Percentiles rank a stretch among this genome's conserved stretches.
Evolutionary conservation across 2,797 vertebrate genomes (phyloP).

Genomic region (Acanthurus leucopareius): DNA sequence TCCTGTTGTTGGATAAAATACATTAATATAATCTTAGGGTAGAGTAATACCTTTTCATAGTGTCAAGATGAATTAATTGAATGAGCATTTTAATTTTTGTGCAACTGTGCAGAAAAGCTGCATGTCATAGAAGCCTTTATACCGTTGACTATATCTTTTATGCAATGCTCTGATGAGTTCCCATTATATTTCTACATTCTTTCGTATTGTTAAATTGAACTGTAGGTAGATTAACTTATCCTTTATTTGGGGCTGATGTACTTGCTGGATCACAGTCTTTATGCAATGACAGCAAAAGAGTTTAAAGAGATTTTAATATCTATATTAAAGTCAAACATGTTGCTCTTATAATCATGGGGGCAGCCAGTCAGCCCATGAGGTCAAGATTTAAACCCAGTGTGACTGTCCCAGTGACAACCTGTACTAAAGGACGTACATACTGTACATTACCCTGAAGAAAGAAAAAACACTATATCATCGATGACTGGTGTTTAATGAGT

Average conservation of each 20-base stretch:
- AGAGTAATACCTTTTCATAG: conserved; percentile 7
- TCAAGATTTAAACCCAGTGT: no score
- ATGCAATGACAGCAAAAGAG: background rate
- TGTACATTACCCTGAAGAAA: no score
- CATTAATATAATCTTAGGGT: conserved; percentile 12
- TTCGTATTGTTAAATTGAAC: background rate
- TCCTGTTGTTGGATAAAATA: conserved; percentile 35
- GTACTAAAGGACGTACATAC: no score
- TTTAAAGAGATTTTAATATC: background rate
- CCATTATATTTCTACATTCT: conserved; percentile 12
- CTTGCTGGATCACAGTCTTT: background rate
- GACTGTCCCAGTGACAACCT: no score
- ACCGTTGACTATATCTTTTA: background rate
- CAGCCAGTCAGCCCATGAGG: no score
- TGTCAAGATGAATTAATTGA: conserved; percentile 46
- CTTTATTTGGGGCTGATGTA: background rate
- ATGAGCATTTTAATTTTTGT: conserved; percentile 25
- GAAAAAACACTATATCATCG: no score
- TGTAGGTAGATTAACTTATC: background rate
- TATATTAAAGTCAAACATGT: background rate
- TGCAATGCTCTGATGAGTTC: background rate
- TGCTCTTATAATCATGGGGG: background rate
- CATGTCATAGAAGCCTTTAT: background rate
- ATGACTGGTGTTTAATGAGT: no score
- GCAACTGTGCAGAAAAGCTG: conserved; percentile 37